Evolutionary conservation across 2,888 invertebrate species (phyloP).

Genomic region (Blastobasis lacticolella): DNA sequence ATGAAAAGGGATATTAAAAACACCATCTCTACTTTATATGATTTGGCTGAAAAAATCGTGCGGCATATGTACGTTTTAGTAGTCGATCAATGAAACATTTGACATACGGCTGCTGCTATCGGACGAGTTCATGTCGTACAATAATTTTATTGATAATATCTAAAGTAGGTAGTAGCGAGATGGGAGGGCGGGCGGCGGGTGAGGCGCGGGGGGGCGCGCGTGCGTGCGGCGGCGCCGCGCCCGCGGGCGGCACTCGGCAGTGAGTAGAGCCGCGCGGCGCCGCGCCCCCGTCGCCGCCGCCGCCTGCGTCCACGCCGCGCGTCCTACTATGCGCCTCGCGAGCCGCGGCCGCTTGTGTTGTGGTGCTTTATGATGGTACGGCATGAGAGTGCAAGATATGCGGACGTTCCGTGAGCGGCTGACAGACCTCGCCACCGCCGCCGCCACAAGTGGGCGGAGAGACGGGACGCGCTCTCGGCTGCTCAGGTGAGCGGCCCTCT

Average conservation of each 20-base stretch:
- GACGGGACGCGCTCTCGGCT: conserved; percentile 48
- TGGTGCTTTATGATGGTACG: conserved; percentile 71
- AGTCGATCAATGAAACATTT: conserved; percentile 36
- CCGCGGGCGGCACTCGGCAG: conserved; percentile 40
- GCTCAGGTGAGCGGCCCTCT: conserved; percentile 66
- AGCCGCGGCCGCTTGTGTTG: conserved; percentile 60
- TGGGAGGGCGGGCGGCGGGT: conserved; percentile 46
- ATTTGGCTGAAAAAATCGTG: too few relatives aligned
- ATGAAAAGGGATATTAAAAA: too few relatives aligned
- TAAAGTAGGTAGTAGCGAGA: conserved; percentile 61
- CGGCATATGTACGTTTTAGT: conserved; percentile 17
- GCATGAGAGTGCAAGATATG: conserved; percentile 66
- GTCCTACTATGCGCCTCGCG: conserved; percentile 54
- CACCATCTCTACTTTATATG: too few relatives aligned
- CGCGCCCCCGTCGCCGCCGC: conserved; percentile 33
- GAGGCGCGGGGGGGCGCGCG: conserved; percentile 34
- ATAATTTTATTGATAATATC: conserved; percentile 74
- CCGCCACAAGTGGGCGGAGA: conserved; percentile 70
- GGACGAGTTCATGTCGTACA: conserved; percentile 56
- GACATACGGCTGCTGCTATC: conserved; percentile 45
- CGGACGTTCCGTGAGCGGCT: conserved; percentile 66
- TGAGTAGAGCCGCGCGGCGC: conserved; percentile 50
- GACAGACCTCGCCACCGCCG: conserved; percentile 32
- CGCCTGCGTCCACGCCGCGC: conserved; percentile 26
- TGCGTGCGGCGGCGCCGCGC: conserved; percentile 55